Evolutionary conservation across 2,888 invertebrate species (phyloP).

Genomic region (Cosmia pyralina): DNA sequence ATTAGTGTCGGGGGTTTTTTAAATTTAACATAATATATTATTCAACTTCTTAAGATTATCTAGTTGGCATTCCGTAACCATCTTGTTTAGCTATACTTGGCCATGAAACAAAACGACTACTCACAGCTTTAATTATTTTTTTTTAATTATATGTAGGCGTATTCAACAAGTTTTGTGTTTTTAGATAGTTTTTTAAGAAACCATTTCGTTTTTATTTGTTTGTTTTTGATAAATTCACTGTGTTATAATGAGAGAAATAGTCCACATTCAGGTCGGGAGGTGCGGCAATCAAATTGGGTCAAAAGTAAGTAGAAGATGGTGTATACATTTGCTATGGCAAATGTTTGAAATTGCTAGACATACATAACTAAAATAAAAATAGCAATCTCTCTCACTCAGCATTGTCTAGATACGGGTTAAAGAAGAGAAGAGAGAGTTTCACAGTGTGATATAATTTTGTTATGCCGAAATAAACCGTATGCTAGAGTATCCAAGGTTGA

Average conservation of each 20-base stretch:
- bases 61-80: constrained; percentile 26
- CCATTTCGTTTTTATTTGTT: constrained; percentile 65
- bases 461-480: not conserved
- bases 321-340: not conserved
- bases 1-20: too few species aligned
- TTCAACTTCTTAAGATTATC: constrained; percentile 18
- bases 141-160: constrained; percentile 77
- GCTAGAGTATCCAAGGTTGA: not conserved
- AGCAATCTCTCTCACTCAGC: not conserved
- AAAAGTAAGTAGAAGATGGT: constrained; percentile 89
- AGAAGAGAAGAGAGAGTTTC: not conserved
- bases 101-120: constrained; percentile 68
- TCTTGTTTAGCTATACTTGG: constrained; percentile 50
- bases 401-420: not conserved
- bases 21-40: too few species aligned
- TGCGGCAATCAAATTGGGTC: constrained; percentile 93
- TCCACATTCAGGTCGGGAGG: constrained; percentile 92
- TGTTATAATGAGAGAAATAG: constrained; percentile 93
- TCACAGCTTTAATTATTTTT: constrained; percentile 51
- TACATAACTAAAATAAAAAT: not conserved
- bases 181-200: constrained; percentile 69
- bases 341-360: not conserved
- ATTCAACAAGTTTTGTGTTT: constrained; percentile 62
- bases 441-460: not conserved
- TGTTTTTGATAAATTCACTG: constrained; percentile 75